Evolutionary conservation across 2,888 invertebrate genomes (phyloP).

Genomic region (Drosophila vallismaia): DNA sequence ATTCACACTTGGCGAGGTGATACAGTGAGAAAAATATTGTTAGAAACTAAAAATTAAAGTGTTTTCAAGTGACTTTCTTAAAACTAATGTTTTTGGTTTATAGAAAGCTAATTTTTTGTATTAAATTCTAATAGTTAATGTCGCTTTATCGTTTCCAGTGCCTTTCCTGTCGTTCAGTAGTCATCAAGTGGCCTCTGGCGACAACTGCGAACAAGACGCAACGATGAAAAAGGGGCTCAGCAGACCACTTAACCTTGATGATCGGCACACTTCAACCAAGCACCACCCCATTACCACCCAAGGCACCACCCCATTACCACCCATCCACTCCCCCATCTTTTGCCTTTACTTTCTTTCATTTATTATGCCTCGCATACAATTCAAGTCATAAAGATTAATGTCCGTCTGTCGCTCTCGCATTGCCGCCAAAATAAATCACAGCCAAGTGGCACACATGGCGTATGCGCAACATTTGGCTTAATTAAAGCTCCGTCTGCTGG

Average conservation of each 20-base stretch:
- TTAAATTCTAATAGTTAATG: neutral
- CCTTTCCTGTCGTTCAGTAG: conserved; percentile 31
- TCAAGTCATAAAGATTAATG: conserved; percentile 54
- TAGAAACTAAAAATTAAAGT: too few species aligned
- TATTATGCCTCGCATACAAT: conserved; percentile 20
- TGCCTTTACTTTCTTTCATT: conserved; percentile 15
- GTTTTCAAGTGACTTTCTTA: too few species aligned
- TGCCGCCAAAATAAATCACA: conserved; percentile 65
- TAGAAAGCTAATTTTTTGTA: too few species aligned
- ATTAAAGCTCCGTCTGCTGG: conserved; percentile 10
- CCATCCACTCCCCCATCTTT: neutral
- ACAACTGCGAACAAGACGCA: conserved; percentile 30
- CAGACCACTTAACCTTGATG: conserved; percentile 64
- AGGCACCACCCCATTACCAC: neutral
- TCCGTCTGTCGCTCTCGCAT: conserved; percentile 29
- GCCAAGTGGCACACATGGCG: conserved; percentile 62
- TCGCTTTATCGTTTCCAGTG: neutral
- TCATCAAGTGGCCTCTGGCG: conserved; percentile 42
- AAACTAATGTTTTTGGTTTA: neutral
- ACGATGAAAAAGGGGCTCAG: conserved; percentile 34
- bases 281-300: conserved; percentile 7
- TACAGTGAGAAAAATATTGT: conserved; percentile 1
- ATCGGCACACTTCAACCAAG: conserved; percentile 46
- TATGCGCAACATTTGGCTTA: conserved; percentile 55
- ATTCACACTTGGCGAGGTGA: conserved; percentile 12